A percentile compares a stretch with the other conserved stretches of the same genome.
Conservation (phyloP, 2,888 invertebrate species). For the Chloroclysta siterata region DNA sequence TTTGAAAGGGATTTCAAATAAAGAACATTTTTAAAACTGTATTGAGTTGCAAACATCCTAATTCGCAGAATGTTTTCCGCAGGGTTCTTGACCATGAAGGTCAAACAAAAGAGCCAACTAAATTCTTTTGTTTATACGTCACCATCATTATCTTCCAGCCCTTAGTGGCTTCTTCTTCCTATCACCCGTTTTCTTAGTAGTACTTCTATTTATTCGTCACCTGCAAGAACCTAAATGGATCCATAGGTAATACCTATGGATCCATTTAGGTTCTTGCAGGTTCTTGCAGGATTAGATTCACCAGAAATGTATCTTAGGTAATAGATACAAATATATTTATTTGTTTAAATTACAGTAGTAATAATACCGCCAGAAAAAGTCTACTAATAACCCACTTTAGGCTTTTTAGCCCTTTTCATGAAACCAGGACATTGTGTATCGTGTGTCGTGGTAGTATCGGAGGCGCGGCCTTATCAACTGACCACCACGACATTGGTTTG, state of each 20-base stretch:
- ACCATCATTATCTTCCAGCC: too few relatives aligned
- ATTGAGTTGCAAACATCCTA: not conserved
- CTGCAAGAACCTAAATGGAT: too few relatives aligned
- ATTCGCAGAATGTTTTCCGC: not conserved
- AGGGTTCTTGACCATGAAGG: not conserved
- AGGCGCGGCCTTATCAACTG: slow-evolving; percentile 5
- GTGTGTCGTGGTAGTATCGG: not conserved
- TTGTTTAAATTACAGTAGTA: not conserved
- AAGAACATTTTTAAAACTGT: not conserved
- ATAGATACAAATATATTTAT: too few relatives aligned
- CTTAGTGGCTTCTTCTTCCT: too few relatives aligned
- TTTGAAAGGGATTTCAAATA: not conserved
- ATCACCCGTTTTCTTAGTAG: too few relatives aligned
- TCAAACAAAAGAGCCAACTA: not conserved
- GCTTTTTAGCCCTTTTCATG: not conserved
- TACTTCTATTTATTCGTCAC: too few relatives aligned
- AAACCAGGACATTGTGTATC: not conserved
- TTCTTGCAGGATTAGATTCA: too few relatives aligned
- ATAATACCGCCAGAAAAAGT: not conserved
- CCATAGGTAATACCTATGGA: too few relatives aligned
- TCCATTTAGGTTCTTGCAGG: too few relatives aligned
- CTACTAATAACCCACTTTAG: not conserved
- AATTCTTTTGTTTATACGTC: too few relatives aligned
- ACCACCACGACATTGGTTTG: slow-evolving; percentile 11
- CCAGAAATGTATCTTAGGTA: too few relatives aligned